Conservation (phyloP, 2,113 vertebrate genomes). For the Odocoileus hemionus region DNA sequence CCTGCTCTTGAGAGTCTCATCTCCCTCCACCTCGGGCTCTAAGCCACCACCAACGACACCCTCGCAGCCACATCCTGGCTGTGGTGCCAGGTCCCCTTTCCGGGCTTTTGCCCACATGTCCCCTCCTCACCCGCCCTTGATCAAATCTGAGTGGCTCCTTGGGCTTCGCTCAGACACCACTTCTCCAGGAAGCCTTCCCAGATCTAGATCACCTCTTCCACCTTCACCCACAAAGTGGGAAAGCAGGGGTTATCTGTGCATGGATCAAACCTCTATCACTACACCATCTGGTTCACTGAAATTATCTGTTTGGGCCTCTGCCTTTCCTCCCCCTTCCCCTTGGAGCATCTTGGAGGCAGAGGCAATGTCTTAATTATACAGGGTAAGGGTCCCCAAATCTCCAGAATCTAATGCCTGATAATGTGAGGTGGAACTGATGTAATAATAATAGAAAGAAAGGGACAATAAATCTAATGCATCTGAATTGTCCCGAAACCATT, state of each 20-base stretch:
- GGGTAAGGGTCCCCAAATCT: neutral
- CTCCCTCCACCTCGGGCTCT: neutral
- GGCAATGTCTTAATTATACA: neutral
- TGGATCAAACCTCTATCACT: rapidly evolving
- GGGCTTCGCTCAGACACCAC: neutral
- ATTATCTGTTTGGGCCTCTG: neutral
- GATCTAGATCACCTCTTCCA: neutral
- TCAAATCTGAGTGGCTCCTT: neutral
- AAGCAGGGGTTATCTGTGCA: rapidly evolving
- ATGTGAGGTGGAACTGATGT: neutral
- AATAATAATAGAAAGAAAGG: neutral
- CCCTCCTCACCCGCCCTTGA: neutral
- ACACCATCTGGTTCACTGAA: rapidly evolving
- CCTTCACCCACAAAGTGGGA: rapidly evolving
- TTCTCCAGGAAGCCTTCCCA: neutral
- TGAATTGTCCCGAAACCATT: neutral
- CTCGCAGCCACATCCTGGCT: neutral
- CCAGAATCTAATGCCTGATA: neutral
- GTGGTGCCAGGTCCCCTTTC: rapidly evolving
- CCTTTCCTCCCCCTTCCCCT: too few relatives aligned
- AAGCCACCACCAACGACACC: neutral
- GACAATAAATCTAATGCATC: neutral
- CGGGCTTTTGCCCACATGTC: rapidly evolving
- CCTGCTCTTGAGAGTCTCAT: neutral
- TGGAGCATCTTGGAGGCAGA: neutral